Evolutionary conservation across 2,113 vertebrate genomes (phyloP).

Genomic region (Notarius quadriscutis): DNA sequence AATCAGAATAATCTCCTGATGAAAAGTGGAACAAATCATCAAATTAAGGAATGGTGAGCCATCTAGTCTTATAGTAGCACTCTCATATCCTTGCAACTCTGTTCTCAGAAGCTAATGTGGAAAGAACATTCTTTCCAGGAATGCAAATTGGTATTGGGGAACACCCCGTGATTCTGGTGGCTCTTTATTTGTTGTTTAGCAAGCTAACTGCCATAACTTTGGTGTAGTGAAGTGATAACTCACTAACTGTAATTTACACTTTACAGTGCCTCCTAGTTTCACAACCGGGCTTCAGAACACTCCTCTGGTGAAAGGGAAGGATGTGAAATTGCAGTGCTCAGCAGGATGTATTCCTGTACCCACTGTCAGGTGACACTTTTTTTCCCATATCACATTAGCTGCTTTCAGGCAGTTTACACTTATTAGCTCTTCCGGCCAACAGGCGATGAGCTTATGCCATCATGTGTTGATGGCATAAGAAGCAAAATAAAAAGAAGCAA

Average conservation of each 20-base stretch:
- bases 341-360: slow-evolving; percentile 81
- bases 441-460: no score
- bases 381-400: neutral
- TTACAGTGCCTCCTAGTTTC: slow-evolving; percentile 88
- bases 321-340: slow-evolving; percentile 84
- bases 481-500: no score
- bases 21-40: neutral
- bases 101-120: neutral
- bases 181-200: neutral
- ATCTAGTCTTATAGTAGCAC: neutral
- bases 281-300: slow-evolving; percentile 81
- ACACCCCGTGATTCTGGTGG: neutral
- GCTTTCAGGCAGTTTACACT: neutral
- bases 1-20: neutral
- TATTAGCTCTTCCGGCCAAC: neutral
- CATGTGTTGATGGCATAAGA: no score
- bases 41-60: neutral
- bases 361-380: slow-evolving; percentile 77
- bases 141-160: neutral
- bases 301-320: slow-evolving; percentile 84
- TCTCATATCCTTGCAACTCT: neutral
- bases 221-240: neutral
- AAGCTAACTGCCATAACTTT: neutral
- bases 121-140: neutral
- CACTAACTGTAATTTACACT: slow-evolving; percentile 1